phyloP scores from a whole-genome alignment of 2,113 vertebrate species.

The Tyrannus savana region DNA sequence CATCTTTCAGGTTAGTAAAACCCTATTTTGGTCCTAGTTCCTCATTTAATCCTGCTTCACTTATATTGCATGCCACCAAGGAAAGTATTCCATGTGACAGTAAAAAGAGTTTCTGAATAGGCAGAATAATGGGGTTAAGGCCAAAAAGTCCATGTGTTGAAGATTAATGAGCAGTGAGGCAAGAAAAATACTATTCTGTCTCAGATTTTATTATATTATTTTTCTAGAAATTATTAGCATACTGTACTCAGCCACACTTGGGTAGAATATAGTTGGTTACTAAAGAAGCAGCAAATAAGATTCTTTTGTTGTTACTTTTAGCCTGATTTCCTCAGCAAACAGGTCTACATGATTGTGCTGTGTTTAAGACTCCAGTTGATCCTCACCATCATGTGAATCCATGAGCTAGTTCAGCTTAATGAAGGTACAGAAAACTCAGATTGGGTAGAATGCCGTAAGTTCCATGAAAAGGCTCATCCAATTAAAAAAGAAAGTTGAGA shows the following conservation, averaged over 20 bases:
- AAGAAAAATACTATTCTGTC: neutral
- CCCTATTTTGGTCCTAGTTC: neutral
- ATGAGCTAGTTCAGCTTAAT: neutral
- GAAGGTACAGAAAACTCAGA: neutral
- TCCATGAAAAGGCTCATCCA: neutral
- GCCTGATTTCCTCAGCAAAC: neutral
- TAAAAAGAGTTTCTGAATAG: neutral
- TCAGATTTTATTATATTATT: neutral
- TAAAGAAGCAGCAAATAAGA: neutral
- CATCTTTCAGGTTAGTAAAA: neutral
- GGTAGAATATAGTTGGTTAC: neutral
- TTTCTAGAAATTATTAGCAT: neutral
- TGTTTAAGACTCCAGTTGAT: neutral
- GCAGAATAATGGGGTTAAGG: accelerated
- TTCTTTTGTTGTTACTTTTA: neutral
- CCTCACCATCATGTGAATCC: neutral
- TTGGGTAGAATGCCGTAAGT: neutral
- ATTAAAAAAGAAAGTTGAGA: neutral
- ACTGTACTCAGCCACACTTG: neutral
- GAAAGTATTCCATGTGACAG: neutral
- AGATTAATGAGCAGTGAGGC: neutral
- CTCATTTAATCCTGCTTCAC: neutral
- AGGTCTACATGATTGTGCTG: neutral
- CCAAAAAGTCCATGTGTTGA: neutral
- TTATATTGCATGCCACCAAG: neutral